Evolutionary conservation across 2,797 vertebrate species (phyloP).

Genomic region (Acrossocheilus fasciatus): DNA sequence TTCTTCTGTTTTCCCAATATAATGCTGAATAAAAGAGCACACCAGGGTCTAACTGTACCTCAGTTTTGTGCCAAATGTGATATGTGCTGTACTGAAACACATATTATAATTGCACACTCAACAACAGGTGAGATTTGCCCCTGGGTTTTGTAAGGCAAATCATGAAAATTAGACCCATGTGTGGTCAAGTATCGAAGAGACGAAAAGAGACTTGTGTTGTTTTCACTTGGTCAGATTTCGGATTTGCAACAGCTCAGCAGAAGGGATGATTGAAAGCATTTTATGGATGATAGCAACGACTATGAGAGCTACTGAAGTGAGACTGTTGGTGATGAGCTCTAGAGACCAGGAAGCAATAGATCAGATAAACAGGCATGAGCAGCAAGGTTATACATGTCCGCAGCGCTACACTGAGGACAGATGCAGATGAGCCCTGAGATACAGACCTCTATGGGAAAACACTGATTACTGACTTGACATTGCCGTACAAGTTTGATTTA

Average conservation of each 20-base stretch:
- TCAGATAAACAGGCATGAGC: constrained; percentile 25
- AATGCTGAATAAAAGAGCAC: neutral
- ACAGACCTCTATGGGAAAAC: constrained; percentile 1
- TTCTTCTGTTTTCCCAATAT: neutral
- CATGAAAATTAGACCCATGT: neutral
- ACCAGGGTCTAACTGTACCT: neutral
- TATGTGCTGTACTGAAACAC: neutral
- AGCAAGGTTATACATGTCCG: neutral
- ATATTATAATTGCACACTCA: neutral
- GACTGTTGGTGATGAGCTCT: constrained; percentile 34
- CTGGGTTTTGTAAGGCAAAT: neutral
- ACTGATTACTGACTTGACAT: neutral
- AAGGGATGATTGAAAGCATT: constrained; percentile 50
- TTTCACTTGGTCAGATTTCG: neutral
- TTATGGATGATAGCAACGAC: constrained; percentile 35
- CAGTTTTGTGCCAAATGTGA: neutral
- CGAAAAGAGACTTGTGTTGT: neutral
- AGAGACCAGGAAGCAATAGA: constrained; percentile 37
- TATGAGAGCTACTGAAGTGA: constrained; percentile 37
- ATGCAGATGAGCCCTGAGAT: constrained; percentile 5
- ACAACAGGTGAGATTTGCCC: neutral
- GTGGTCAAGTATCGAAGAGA: constrained; percentile 11
- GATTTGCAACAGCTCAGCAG: constrained; percentile 47
- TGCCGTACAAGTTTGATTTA: neutral
- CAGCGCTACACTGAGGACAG: neutral